Conservation (phyloP, 2,888 invertebrate species). For the Anticlea derivata region DNA sequence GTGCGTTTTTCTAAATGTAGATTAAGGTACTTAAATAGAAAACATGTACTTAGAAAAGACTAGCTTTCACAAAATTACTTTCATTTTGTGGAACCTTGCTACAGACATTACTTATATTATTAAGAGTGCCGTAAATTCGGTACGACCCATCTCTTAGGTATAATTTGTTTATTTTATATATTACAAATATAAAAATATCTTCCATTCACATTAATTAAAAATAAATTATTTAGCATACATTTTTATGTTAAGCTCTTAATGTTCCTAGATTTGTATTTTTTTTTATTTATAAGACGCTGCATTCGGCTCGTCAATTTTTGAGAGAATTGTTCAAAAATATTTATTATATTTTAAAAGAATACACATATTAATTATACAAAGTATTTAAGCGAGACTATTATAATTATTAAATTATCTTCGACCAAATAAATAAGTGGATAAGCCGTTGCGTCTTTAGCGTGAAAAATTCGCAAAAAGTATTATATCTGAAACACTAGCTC, state of each 20-base stretch:
- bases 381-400: conserved; percentile 10
- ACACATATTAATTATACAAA: conserved; percentile 12
- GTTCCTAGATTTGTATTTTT: conserved; percentile 79
- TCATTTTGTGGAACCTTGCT: conserved; percentile 16
- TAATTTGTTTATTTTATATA: conserved; percentile 23
- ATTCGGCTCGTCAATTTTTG: conserved; percentile 27
- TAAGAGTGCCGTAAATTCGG: conserved; percentile 14
- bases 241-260: conserved; percentile 72
- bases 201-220: conserved; percentile 31
- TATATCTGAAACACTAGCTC: background rate
- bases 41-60: conserved; percentile 16
- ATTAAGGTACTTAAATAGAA: conserved; percentile 4
- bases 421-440: conserved; percentile 23
- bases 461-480: conserved; percentile 4
- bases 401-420: conserved; percentile 23
- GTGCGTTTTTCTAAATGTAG: background rate
- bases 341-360: conserved; percentile 2
- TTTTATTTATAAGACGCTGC: conserved; percentile 47
- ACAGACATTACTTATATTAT: conserved; percentile 11
- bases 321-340: conserved; percentile 26
- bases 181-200: conserved; percentile 24
- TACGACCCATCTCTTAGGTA: conserved; percentile 21
- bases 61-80: background rate
- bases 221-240: conserved; percentile 73
- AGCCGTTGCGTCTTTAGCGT: background rate